Evolutionary conservation across 2,797 vertebrate genomes (phyloP), one percentile per base, ranked within the genome.

Genomic region (Sardinella longiceps): DNA sequence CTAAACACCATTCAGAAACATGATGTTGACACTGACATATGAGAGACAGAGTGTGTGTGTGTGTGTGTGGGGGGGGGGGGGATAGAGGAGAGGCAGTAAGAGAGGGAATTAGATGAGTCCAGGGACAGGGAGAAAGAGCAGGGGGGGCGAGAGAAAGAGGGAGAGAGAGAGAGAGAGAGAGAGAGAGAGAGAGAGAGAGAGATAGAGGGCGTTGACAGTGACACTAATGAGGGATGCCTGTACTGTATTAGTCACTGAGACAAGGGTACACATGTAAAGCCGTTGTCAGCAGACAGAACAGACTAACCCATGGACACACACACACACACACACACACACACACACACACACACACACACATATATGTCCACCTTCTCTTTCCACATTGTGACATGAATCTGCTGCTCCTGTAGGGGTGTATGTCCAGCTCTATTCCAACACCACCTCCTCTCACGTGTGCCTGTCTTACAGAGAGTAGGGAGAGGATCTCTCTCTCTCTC

Each of bases 131-230:
- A 37, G 30, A 33, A 30, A 33, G 63, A 15, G 30, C 12, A 33
- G 63, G 15, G 28, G 37, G 28, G 1, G 58, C 10, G 58, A 0
- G 25, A 4, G 25, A 1, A 30, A 70, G 63, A 37, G 20, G n/a
- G 4, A 33, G 63, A 10, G 28, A 70, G 28, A 5, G 58, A 18
- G 58, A 0, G 25, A 4, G 25, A 1, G 63, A 70, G 63, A 37
- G 20, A n/a, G 18, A 56, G 60, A 66, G 63, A 46, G 63, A 88
- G 88, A 81, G 45, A 86, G 88, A 84, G 53, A 81, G 82, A 39
- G 81, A 88, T 28, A 81, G 37, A 87, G 88, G 83, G 83, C 43
- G 81, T 88, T 23, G 77, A 45, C 74, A 80, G 43, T 63, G 60
- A 63, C 60, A 63, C 25, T 30, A 63, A 63, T 30, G 25, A 63